These are phyloP conservation scores for Acridotheres tristis DNA, from an alignment of 2,797 vertebrate genomes.

Conservation along the genomic window DNA sequence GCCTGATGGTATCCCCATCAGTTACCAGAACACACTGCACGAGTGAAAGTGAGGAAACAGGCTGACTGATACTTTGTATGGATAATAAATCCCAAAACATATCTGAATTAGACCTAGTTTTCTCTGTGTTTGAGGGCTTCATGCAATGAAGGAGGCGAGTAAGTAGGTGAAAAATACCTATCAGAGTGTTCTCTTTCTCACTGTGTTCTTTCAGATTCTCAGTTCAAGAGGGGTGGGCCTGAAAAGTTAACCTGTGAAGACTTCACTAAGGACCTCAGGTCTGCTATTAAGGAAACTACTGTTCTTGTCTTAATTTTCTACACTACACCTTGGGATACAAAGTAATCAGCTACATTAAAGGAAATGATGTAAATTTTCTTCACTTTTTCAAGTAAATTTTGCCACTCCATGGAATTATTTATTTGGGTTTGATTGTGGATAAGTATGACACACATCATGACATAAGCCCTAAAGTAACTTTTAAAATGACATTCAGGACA, in stretches of 20 bases:
- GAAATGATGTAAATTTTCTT: constrained; percentile 56
- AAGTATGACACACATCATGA: constrained; percentile 38
- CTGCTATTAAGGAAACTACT: neutral
- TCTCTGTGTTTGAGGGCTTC: neutral
- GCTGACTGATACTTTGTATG: neutral
- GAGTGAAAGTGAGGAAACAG: neutral
- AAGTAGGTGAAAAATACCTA: neutral
- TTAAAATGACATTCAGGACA: constrained; percentile 51
- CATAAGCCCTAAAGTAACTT: constrained; percentile 53
- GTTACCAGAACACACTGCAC: neutral
- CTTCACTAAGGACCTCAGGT: fast-evolving
- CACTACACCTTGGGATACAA: neutral
- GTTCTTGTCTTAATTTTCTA: neutral
- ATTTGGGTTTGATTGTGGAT: constrained; percentile 52
- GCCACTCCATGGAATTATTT: constrained; percentile 58
- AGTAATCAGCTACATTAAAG: neutral
- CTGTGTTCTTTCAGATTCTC: neutral
- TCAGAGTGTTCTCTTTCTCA: neutral
- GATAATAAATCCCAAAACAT: neutral
- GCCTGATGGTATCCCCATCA: neutral
- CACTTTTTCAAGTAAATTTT: constrained; percentile 49
- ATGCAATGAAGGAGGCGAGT: neutral
- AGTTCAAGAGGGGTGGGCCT: neutral
- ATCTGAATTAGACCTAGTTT: neutral
- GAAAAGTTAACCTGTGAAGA: neutral